Percentiles rank a stretch among this genome's conserved stretches.
Evolutionary conservation across 2,888 invertebrate genomes (phyloP).

Genomic region (Andricus curvator): DNA sequence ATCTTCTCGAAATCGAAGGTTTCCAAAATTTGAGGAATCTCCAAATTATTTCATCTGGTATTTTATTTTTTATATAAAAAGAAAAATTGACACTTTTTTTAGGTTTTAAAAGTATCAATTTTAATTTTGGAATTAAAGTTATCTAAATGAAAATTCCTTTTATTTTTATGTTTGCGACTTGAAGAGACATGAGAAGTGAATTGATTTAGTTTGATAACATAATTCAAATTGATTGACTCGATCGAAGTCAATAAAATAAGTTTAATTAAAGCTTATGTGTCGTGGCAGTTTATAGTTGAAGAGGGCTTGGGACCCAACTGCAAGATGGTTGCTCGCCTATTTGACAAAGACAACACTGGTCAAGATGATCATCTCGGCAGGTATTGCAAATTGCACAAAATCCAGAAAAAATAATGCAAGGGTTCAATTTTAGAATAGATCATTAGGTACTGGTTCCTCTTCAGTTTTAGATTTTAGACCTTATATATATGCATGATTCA

Average conservation of each 20-base stretch:
- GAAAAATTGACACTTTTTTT: too few relatives aligned
- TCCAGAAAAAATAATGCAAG: conserved; percentile 5
- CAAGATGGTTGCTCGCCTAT: conserved; percentile 84
- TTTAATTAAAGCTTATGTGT: conserved; percentile 59
- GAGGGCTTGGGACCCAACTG: conserved; percentile 74
- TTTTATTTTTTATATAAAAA: too few relatives aligned
- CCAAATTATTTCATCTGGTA: too few relatives aligned
- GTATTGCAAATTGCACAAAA: conserved; percentile 77
- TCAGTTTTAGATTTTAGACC: conserved; percentile 2
- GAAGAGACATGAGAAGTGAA: conserved; percentile 4
- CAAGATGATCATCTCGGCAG: conserved; percentile 96
- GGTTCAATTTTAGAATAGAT: conserved; percentile 25
- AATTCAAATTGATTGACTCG: background rate
- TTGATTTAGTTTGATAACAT: background rate
- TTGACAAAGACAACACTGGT: conserved; percentile 95
- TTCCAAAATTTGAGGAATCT: too few relatives aligned
- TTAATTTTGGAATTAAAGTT: background rate
- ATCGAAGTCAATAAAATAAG: background rate
- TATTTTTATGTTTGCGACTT: background rate
- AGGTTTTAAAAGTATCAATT: background rate
- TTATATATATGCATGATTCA: conserved; percentile 14
- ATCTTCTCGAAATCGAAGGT: background rate
- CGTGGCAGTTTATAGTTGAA: conserved; percentile 83
- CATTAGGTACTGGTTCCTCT: background rate
- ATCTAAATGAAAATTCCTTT: background rate